Evolutionary conservation across 2,113 vertebrate genomes (phyloP).

Genomic region (Ciconia maguari): DNA sequence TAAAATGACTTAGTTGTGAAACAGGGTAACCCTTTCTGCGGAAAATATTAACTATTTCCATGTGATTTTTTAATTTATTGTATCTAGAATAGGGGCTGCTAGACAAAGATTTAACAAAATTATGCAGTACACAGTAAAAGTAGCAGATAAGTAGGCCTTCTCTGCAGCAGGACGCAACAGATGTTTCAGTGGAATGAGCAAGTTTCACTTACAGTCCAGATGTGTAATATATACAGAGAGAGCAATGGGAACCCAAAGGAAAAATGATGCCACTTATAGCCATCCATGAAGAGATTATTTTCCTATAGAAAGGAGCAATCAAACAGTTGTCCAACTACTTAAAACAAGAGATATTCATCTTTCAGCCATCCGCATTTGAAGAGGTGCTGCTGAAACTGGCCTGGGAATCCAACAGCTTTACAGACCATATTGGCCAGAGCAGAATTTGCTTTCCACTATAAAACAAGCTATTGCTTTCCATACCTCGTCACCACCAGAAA

Average conservation of each 20-base stretch:
- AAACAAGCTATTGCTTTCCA: neutral
- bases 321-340: slow-evolving; percentile 59
- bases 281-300: slow-evolving; percentile 54
- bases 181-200: slow-evolving; percentile 52
- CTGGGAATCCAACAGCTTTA: neutral
- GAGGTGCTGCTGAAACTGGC: neutral
- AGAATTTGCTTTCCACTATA: neutral
- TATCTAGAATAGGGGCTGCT: neutral
- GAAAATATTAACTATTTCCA: neutral
- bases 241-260: slow-evolving; percentile 52
- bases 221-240: slow-evolving; percentile 55
- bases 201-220: slow-evolving; percentile 58
- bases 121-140: neutral
- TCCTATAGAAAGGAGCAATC: slow-evolving; percentile 50
- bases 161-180: slow-evolving; percentile 12
- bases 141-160: neutral
- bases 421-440: neutral
- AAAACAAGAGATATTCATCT: slow-evolving; percentile 39
- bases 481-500: neutral
- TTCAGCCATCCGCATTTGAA: neutral
- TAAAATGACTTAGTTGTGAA: neutral
- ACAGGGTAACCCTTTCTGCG: neutral
- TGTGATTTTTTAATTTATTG: neutral
- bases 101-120: neutral
- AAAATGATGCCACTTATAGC: slow-evolving; percentile 64